Conservation (phyloP, 2,113 vertebrate genomes). For the Prinia subflava region DNA sequence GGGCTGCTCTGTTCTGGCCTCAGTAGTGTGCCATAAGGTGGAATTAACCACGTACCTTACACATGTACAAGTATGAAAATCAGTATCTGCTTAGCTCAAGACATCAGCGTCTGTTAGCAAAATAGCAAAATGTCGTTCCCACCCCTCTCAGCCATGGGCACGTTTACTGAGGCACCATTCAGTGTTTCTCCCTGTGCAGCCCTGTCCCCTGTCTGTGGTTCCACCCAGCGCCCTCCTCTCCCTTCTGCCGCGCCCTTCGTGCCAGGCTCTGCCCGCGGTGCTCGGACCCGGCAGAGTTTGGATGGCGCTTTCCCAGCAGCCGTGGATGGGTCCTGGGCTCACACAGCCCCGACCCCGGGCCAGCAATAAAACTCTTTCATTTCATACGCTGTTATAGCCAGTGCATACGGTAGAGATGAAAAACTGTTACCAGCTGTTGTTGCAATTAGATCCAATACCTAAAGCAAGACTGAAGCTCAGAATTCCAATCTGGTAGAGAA, state of each 20-base stretch:
- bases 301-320: not conserved
- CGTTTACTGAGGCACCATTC: not conserved
- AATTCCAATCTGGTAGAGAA: not conserved
- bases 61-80: not conserved
- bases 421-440: not conserved
- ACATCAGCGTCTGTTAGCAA: not conserved
- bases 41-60: not conserved
- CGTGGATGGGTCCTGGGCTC: not conserved
- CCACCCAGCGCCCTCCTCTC: not conserved
- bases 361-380: not conserved
- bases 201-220: not conserved
- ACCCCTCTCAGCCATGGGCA: not conserved
- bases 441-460: not conserved
- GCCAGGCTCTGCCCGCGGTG: not conserved
- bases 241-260: not conserved
- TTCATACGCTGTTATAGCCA: not conserved
- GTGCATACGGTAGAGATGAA: not conserved
- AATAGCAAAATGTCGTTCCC: not conserved
- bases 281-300: not conserved
- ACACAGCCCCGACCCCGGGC: not conserved
- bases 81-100: not conserved
- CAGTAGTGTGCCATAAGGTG: not conserved
- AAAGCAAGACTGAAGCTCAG: not conserved
- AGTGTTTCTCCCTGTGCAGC: not conserved
- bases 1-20: not conserved